These are phyloP conservation scores for Anticlea derivata DNA, from an alignment of 2,888 invertebrate species.

Conservation along the genomic window DNA sequence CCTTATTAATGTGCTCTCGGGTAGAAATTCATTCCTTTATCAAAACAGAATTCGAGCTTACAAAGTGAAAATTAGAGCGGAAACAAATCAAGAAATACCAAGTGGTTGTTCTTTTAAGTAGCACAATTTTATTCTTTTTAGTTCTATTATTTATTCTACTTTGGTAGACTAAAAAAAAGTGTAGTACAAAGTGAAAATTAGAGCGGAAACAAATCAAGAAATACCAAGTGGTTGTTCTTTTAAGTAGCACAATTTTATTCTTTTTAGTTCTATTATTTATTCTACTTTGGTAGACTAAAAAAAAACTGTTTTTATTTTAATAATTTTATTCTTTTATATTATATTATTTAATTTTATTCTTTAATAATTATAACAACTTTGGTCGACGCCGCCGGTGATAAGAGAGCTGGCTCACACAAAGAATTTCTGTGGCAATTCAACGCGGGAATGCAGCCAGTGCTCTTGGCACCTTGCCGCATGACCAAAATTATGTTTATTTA, in stretches of 20 bases:
- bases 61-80: conserved; percentile 25
- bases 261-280: neutral
- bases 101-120: conserved; percentile 4
- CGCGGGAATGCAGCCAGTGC: too few relatives aligned
- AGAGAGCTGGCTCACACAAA: too few relatives aligned
- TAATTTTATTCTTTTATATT: too few relatives aligned
- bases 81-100: conserved; percentile 13
- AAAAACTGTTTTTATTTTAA: neutral
- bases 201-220: conserved; percentile 20
- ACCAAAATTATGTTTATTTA: too few relatives aligned
- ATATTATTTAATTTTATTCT: too few relatives aligned
- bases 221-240: conserved; percentile 1
- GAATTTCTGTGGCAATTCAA: too few relatives aligned
- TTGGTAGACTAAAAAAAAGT: too few relatives aligned
- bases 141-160: neutral
- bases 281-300: too few relatives aligned
- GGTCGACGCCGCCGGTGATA: too few relatives aligned
- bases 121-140: neutral
- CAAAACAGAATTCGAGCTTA: conserved; percentile 10
- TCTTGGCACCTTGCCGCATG: too few relatives aligned
- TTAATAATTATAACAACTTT: too few relatives aligned
- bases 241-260: neutral
- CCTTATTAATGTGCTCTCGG: conserved; percentile 20
- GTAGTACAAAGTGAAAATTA: conserved; percentile 26
- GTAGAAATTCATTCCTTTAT: conserved; percentile 7